Evolutionary conservation across 2,888 invertebrate species (phyloP).

Genomic region (Phrixothrix hirtus): DNA sequence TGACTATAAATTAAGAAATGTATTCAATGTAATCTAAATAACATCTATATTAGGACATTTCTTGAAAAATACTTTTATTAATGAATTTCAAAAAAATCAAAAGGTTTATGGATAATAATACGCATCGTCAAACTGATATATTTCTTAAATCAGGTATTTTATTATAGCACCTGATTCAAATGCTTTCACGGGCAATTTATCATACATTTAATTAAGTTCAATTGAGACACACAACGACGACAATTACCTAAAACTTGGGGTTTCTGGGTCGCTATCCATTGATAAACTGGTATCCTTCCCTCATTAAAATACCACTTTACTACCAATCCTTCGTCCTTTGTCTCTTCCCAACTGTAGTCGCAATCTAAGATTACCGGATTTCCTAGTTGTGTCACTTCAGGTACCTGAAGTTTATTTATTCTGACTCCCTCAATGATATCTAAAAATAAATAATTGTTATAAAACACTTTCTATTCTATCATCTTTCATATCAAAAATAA

Average conservation of each 20-base stretch:
- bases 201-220: conserved; percentile 12
- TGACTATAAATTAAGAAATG: no score
- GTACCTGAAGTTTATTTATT: conserved; percentile 50
- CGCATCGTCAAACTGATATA: no score
- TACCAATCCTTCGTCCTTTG: conserved; percentile 56
- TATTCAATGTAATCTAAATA: no score
- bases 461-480: no score
- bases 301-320: conserved; percentile 64
- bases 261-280: conserved; percentile 61
- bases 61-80: no score
- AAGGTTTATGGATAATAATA: no score
- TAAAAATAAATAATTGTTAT: conserved; percentile 6
- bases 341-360: conserved; percentile 57
- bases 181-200: conserved; percentile 2
- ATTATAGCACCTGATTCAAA: no score
- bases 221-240: conserved; percentile 35
- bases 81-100: background rate
- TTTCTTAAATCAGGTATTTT: no score
- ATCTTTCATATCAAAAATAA: no score
- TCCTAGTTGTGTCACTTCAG: conserved; percentile 54
- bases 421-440: conserved; percentile 37
- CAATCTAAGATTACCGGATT: conserved; percentile 61
- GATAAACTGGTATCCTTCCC: conserved; percentile 58
- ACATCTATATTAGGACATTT: no score
- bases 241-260: conserved; percentile 58